phyloP scores from a whole-genome alignment of 92 coral and sea anemone genomes.

The Actinostola sp. region DNA sequence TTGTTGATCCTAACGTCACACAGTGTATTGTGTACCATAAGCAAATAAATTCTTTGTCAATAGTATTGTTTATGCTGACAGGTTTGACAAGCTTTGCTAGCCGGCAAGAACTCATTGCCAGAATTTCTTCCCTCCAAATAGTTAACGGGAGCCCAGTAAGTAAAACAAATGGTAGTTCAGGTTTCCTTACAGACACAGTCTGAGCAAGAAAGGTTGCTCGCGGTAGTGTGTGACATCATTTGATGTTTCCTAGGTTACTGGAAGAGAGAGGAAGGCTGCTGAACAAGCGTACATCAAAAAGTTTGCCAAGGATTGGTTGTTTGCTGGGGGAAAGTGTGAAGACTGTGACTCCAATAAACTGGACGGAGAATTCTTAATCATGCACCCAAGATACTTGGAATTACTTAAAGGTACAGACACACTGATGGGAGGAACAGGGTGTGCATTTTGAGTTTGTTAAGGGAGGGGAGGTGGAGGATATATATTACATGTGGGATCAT shows the following conservation, averaged over 20 bases:
- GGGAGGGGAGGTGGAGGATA: no score
- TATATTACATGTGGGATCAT: no score
- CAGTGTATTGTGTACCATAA: neutral
- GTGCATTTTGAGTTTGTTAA: neutral
- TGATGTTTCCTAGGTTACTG: conserved; percentile 54
- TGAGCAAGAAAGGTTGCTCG: no score
- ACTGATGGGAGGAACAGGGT: neutral
- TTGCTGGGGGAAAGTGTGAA: conserved; percentile 74
- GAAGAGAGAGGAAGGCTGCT: conserved; percentile 80
- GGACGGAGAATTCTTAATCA: conserved; percentile 44
- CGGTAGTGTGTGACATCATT: no score
- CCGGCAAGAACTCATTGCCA: conserved; percentile 87
- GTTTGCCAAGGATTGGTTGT: conserved; percentile 75
- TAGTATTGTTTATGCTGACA: conserved; percentile 4
- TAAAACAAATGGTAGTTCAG: neutral
- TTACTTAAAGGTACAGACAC: conserved; percentile 47
- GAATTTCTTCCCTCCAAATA: conserved; percentile 63
- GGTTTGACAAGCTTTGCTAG: conserved; percentile 70
- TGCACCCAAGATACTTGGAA: conserved; percentile 71
- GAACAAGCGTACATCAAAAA: conserved; percentile 87
- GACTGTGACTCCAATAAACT: conserved; percentile 40
- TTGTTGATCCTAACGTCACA: no score
- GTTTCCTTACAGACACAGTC: no score
- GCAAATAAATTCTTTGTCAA: neutral
- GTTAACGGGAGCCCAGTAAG: conserved; percentile 82